These are phyloP conservation scores for Micromys minutus DNA, from an alignment of 2,113 vertebrate species.

Conservation along the genomic window DNA sequence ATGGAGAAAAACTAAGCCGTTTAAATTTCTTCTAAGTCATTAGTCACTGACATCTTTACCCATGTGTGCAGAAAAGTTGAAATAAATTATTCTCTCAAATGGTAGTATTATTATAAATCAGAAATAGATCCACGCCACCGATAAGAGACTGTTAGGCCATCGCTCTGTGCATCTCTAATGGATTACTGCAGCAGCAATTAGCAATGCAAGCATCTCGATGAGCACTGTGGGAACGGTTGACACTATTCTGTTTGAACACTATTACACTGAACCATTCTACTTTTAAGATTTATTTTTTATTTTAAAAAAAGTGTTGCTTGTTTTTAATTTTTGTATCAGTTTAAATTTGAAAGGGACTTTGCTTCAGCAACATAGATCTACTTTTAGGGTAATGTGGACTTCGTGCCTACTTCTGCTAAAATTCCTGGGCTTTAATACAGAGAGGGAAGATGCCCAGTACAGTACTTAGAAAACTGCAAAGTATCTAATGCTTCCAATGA, in stretches of 20 bases:
- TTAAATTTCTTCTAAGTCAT: neutral
- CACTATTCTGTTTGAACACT: neutral
- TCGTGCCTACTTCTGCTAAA: neutral
- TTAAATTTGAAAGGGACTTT: neutral
- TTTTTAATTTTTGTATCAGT: neutral
- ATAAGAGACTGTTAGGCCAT: neutral
- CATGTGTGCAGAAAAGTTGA: slow-evolving; percentile 3
- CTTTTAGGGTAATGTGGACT: neutral
- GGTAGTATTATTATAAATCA: neutral
- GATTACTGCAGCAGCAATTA: neutral
- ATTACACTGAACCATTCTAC: neutral
- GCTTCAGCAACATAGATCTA: neutral
- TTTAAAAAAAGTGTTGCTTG: neutral
- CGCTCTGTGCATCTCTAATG: neutral
- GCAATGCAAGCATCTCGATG: neutral
- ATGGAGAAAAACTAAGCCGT: slow-evolving; percentile 18
- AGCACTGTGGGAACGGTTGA: neutral
- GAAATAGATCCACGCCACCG: neutral
- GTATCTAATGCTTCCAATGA: neutral
- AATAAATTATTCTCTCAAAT: slow-evolving; percentile 35
- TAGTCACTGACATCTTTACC: neutral
- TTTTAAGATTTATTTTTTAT: neutral
- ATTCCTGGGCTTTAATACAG: neutral
- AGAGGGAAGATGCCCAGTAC: neutral
- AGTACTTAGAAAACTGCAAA: neutral